phyloP scores from a whole-genome alignment of 2,113 vertebrate genomes.

The Dinomys branickii region DNA sequence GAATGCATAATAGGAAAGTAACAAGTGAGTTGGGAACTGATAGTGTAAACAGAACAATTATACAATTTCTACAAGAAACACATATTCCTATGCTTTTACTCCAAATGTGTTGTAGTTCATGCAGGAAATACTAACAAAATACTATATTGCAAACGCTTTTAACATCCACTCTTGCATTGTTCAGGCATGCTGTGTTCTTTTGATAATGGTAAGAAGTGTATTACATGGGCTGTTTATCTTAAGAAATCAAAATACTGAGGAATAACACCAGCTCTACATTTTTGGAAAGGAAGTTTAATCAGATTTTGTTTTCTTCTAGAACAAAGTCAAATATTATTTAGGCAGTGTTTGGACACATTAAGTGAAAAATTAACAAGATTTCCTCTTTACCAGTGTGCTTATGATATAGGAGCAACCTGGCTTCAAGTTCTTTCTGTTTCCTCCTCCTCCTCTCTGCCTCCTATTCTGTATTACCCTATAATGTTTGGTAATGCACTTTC shows the following conservation, averaged over 20 bases:
- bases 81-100: constrained; percentile 10
- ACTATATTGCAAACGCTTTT: not conserved
- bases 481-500: constrained; percentile 32
- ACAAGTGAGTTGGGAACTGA: constrained; percentile 34
- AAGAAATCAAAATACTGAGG: constrained; percentile 62
- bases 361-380: constrained; percentile 62
- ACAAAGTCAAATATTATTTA: constrained; percentile 37
- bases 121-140: constrained; percentile 22
- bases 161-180: constrained; percentile 27
- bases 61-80: constrained; percentile 24
- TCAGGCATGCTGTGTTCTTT: constrained; percentile 47
- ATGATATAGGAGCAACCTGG: not conserved
- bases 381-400: constrained; percentile 22
- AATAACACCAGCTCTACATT: constrained; percentile 52
- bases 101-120: not conserved
- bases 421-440: not conserved
- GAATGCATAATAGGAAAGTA: constrained; percentile 53
- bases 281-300: constrained; percentile 45
- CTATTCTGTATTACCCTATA: constrained; percentile 38
- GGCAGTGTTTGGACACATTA: constrained; percentile 65
- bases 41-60: constrained; percentile 36
- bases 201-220: constrained; percentile 55
- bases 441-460: not conserved
- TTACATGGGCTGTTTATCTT: constrained; percentile 28
- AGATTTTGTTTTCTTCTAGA: constrained; percentile 66